phyloP scores from a whole-genome alignment of 2,797 vertebrate genomes.

The Fundulus diaphanus region DNA sequence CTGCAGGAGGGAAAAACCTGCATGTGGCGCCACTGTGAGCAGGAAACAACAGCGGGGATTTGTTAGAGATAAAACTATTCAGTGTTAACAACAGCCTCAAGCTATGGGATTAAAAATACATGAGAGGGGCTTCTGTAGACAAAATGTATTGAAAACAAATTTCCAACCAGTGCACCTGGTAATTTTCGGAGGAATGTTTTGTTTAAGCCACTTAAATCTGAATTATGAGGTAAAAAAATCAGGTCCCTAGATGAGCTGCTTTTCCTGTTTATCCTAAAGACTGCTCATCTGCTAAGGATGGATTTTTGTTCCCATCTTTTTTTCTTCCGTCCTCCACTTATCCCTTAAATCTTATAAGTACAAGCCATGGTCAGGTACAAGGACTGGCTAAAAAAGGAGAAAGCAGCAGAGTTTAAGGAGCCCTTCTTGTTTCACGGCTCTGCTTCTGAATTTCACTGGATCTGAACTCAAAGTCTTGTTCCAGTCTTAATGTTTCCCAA shows the following conservation, averaged over 20 bases:
- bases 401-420: background rate
- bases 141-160: background rate
- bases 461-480: background rate
- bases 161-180: background rate
- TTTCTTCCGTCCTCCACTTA: background rate
- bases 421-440: background rate
- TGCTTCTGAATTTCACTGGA: background rate
- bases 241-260: background rate
- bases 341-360: background rate
- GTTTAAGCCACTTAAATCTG: background rate
- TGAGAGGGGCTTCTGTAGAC: background rate
- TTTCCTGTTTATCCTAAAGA: background rate
- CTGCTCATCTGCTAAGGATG: background rate
- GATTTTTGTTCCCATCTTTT: background rate
- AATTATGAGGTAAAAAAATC: background rate
- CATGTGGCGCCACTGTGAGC: slow-evolving; percentile 3
- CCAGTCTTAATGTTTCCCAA: background rate
- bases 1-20: slow-evolving; percentile 1
- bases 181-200: background rate
- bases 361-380: background rate
- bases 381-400: background rate
- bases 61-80: slow-evolving; percentile 14
- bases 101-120: background rate
- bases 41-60: slow-evolving; percentile 2
- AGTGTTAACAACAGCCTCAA: slow-evolving; percentile 4